Evolutionary conservation across 2,797 vertebrate genomes (phyloP).

Genomic region (Anguilla obscura): DNA sequence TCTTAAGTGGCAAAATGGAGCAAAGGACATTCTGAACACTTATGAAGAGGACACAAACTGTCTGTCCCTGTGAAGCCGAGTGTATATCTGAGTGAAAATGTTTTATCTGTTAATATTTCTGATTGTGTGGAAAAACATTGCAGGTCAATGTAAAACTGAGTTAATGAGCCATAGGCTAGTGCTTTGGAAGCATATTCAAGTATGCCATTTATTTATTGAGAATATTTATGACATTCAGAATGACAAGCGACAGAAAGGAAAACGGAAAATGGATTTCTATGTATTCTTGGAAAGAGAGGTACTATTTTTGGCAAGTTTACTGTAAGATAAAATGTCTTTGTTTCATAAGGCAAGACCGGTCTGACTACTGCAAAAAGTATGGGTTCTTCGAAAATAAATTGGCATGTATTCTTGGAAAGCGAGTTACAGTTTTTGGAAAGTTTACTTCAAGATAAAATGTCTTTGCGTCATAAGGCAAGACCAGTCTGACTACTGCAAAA

Average conservation of each 20-base stretch:
- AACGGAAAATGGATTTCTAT: background rate
- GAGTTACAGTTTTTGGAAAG: background rate
- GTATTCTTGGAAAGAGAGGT: background rate
- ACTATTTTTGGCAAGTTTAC: background rate
- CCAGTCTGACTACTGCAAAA: background rate
- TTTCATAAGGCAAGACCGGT: background rate
- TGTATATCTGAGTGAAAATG: background rate
- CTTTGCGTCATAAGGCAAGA: background rate
- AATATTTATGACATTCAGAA: background rate
- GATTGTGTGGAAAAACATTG: background rate
- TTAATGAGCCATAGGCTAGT: slow-evolving; percentile 5
- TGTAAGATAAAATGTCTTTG: background rate
- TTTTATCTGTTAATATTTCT: background rate
- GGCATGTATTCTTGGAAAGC: background rate
- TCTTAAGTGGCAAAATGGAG: slow-evolving; percentile 90
- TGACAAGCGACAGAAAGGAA: background rate
- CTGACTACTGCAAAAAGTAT: background rate
- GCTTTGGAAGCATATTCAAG: background rate
- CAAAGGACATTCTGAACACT: slow-evolving; percentile 86
- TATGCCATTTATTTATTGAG: background rate
- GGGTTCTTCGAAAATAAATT: background rate
- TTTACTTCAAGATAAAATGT: background rate
- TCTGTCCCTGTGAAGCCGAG: background rate
- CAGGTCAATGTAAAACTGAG: slow-evolving; percentile 16
- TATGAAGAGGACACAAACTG: slow-evolving; percentile 69